phyloP scores from a whole-genome alignment of 2,888 invertebrate genomes.

The Deroplatys truncata region DNA sequence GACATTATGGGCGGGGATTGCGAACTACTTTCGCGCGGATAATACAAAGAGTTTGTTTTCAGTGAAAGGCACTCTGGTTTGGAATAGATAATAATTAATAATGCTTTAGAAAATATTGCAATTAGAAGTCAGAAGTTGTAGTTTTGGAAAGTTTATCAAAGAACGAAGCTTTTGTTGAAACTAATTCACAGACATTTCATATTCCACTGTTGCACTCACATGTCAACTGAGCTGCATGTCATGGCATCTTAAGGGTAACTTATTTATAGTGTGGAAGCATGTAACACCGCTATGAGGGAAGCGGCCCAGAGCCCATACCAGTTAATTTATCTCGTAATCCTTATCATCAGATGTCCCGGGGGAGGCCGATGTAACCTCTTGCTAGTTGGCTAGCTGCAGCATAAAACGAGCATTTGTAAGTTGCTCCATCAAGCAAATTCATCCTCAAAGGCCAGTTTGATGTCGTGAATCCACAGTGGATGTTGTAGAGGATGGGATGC shows the following conservation, averaged over 20 bases:
- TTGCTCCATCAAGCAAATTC: neutral
- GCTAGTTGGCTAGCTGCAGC: neutral
- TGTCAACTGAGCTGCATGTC: neutral
- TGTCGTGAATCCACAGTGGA: neutral
- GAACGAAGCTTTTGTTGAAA: too few relatives aligned
- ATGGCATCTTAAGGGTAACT: neutral
- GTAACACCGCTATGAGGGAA: neutral
- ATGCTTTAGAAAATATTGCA: too few relatives aligned
- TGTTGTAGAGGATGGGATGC: neutral
- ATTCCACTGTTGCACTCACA: neutral
- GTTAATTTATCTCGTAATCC: neutral
- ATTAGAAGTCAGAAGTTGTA: too few relatives aligned
- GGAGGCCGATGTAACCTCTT: neutral
- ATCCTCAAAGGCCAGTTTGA: neutral
- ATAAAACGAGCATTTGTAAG: neutral
- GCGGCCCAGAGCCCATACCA: neutral
- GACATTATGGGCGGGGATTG: too few relatives aligned
- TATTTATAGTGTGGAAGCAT: neutral
- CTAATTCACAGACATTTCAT: neutral
- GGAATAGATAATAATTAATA: too few relatives aligned
- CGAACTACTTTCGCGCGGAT: too few relatives aligned
- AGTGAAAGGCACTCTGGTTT: too few relatives aligned
- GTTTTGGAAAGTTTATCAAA: too few relatives aligned
- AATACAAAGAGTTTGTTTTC: too few relatives aligned
- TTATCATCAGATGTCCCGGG: neutral